Evolutionary conservation across 2,797 vertebrate genomes (phyloP).

Genomic region (Myotis pilosus): DNA sequence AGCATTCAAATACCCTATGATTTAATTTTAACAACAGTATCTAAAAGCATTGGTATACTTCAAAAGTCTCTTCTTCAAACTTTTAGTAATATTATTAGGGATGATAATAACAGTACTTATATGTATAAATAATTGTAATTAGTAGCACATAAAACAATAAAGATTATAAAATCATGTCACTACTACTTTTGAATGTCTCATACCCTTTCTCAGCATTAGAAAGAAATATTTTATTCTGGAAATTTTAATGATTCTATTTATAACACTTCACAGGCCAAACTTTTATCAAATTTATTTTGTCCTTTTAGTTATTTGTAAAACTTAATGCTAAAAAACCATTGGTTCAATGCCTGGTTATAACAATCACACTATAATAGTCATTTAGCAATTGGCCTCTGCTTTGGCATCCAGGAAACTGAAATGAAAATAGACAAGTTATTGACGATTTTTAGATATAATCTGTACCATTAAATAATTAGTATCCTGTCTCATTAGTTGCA

Average conservation of each 20-base stretch:
- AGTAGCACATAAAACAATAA: not conserved
- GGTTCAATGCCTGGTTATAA: not conserved
- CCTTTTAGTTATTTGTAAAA: not conserved
- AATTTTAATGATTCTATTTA: not conserved
- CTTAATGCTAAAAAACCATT: not conserved
- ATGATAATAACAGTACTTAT: not conserved
- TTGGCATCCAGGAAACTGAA: not conserved
- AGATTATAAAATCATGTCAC: not conserved
- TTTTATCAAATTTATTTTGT: slow-evolving; percentile 18
- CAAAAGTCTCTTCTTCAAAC: not conserved
- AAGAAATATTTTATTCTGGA: slow-evolving; percentile 3
- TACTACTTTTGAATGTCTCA: not conserved
- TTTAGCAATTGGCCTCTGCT: not conserved
- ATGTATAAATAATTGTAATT: not conserved
- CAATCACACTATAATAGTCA: not conserved
- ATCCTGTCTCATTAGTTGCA: not conserved
- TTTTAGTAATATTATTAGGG: not conserved
- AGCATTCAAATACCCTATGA: not conserved
- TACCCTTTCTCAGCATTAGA: not conserved
- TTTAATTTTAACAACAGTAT: not conserved
- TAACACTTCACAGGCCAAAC: not conserved
- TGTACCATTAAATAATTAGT: not conserved
- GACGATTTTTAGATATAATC: not conserved
- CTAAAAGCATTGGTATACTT: not conserved
- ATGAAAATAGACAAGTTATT: not conserved